Conservation (phyloP, 2,113 vertebrate genomes). For the Anoura caudifer region DNA sequence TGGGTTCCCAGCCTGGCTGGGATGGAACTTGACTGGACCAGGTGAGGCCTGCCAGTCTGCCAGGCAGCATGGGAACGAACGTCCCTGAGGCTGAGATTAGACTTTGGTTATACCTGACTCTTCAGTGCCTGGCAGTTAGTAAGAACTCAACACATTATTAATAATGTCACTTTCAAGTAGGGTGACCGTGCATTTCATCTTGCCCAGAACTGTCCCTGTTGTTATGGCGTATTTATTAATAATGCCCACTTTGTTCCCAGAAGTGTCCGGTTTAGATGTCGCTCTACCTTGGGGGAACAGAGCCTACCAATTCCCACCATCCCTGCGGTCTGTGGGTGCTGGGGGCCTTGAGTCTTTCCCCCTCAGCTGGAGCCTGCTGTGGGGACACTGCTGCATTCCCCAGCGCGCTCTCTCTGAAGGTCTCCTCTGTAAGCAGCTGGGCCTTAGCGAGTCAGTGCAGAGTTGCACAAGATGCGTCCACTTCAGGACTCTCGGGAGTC, state of each 20-base stretch:
- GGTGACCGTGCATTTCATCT: not conserved
- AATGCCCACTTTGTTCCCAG: not conserved
- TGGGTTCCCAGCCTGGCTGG: not conserved
- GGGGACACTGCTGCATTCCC: not conserved
- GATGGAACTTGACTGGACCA: not conserved
- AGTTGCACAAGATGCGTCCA: not conserved
- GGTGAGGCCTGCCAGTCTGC: not conserved
- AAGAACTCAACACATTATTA: not conserved
- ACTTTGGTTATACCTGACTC: not conserved
- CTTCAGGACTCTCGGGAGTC: not conserved
- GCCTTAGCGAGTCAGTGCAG: not conserved
- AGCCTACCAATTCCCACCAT: too few species aligned
- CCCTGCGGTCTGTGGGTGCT: not conserved
- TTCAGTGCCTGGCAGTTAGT: not conserved
- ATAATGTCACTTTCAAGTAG: not conserved
- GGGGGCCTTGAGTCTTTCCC: not conserved
- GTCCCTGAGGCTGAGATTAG: not conserved
- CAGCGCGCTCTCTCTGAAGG: not conserved
- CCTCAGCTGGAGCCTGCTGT: not conserved
- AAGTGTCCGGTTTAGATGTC: not conserved
- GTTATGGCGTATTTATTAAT: not conserved
- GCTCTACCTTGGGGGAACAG: not conserved
- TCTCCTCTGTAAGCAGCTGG: not conserved
- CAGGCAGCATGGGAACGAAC: not conserved
- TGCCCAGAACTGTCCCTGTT: not conserved